These are phyloP conservation scores for Carlito syrichta DNA, from an alignment of 2,113 vertebrate species.

Conservation along the genomic window DNA sequence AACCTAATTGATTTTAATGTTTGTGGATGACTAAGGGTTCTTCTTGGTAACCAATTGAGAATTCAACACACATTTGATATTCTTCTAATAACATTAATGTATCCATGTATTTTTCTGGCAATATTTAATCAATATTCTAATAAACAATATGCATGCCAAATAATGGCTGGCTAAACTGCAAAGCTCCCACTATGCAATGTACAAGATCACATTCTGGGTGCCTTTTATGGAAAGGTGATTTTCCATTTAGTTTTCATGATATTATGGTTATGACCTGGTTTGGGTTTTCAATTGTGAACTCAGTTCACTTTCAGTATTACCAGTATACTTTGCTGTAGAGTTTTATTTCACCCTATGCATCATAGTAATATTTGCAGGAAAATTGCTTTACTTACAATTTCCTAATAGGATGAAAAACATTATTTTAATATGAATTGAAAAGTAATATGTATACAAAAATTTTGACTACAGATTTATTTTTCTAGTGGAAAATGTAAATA, in stretches of 20 bases:
- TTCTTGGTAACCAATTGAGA: neutral
- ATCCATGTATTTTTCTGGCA: neutral
- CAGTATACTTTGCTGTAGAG: neutral
- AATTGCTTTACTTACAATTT: neutral
- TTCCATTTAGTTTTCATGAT: neutral
- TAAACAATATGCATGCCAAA: neutral
- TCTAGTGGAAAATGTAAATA: neutral
- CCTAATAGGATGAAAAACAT: neutral
- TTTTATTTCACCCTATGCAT: neutral
- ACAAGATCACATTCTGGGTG: neutral
- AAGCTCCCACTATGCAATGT: neutral
- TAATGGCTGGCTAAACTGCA: neutral
- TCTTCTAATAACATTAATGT: neutral
- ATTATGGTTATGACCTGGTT: neutral
- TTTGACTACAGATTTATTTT: neutral
- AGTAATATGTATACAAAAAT: neutral
- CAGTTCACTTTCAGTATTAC: neutral
- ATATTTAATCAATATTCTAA: neutral
- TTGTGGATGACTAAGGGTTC: neutral
- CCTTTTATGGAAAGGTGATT: neutral
- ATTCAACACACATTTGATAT: neutral
- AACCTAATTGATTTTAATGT: neutral
- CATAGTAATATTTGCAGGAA: neutral
- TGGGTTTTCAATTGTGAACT: no score
- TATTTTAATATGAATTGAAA: neutral